These are phyloP conservation scores for Etheostoma nigrum DNA, from an alignment of 2,797 vertebrate genomes.

Conservation along the genomic window DNA sequence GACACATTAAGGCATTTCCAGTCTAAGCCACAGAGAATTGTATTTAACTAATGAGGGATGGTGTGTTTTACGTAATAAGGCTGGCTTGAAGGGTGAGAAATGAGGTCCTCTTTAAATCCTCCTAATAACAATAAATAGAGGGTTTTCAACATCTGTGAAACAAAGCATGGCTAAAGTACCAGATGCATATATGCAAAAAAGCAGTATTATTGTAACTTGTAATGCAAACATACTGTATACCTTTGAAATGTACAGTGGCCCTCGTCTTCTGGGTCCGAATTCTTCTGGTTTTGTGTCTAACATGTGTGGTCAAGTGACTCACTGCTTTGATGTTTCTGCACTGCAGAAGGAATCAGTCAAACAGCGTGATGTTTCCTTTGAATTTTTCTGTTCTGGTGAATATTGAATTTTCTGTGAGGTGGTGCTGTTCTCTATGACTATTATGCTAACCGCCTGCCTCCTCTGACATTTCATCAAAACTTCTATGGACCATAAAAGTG, in stretches of 20 bases:
- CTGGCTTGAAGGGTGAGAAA: neutral
- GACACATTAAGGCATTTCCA: neutral
- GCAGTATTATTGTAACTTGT: neutral
- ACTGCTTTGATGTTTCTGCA: conserved; percentile 8
- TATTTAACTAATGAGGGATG: neutral
- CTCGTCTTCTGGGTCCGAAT: neutral
- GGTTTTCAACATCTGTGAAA: neutral
- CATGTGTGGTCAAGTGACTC: neutral
- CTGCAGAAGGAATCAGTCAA: neutral
- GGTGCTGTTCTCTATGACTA: conserved; percentile 23
- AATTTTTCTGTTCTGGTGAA: conserved; percentile 2
- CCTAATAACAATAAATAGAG: neutral
- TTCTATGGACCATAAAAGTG: neutral
- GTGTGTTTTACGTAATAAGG: neutral
- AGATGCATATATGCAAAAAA: neutral
- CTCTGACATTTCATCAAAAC: conserved; percentile 5
- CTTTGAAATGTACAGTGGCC: neutral
- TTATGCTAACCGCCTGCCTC: neutral
- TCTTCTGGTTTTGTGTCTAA: conserved; percentile 13
- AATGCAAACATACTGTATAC: conserved; percentile 7
- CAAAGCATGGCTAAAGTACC: neutral
- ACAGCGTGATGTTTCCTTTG: neutral
- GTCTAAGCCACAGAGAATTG: neutral
- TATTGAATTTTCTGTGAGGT: conserved; percentile 24
- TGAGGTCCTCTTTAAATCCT: neutral